These are phyloP conservation scores for Phyto melanocephala DNA, from an alignment of 2,888 invertebrate genomes.

Conservation along the genomic window DNA sequence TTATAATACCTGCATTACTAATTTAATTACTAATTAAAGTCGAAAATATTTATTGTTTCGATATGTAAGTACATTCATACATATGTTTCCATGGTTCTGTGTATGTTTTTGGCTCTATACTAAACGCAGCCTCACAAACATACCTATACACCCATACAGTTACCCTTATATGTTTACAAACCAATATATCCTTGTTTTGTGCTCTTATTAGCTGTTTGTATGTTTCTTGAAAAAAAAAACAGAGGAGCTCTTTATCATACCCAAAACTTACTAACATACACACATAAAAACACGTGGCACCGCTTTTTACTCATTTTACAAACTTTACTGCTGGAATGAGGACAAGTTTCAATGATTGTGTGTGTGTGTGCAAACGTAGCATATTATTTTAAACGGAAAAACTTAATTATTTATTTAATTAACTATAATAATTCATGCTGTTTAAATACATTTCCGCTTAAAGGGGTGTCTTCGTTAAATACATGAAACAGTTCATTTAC, in stretches of 20 bases:
- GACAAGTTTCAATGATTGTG: not conserved
- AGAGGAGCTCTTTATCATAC: not conserved
- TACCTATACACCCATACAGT: not conserved
- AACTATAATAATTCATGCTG: constrained; percentile 47
- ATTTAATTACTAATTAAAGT: constrained; percentile 62
- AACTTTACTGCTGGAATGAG: not conserved
- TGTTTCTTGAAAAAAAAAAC: not conserved
- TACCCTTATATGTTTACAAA: not conserved
- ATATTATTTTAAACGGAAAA: constrained; percentile 52
- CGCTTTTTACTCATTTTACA: not conserved
- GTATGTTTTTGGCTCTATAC: not conserved
- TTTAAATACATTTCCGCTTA: constrained; percentile 46
- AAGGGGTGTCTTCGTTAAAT: constrained; percentile 7
- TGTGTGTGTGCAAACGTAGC: constrained; percentile 6
- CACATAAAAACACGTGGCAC: not conserved
- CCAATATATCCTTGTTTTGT: not conserved
- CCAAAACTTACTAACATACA: not conserved
- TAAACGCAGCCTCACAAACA: not conserved
- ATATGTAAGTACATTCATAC: too few relatives aligned
- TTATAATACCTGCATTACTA: constrained; percentile 62
- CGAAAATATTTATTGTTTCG: constrained; percentile 37
- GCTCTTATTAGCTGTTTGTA: not conserved
- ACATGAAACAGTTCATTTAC: not conserved
- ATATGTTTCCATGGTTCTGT: not conserved
- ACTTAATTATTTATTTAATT: constrained; percentile 61